Base-by-base conservation (phyloP, 2,888 invertebrate genomes). In the Brachynemurus nebulosus region DNA sequence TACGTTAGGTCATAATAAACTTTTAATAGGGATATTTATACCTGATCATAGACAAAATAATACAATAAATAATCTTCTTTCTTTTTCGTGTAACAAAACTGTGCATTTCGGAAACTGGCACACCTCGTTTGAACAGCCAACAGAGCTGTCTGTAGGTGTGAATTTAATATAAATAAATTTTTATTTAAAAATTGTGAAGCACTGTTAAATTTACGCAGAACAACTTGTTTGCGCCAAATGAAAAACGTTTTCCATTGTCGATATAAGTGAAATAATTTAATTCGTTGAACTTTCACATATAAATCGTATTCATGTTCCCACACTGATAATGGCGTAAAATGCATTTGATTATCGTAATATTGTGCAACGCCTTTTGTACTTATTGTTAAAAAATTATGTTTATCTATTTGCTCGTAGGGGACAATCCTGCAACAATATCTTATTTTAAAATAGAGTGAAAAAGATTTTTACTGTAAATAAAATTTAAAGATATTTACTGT, bases 261-360 rank as follows among this genome's bases (percentile, higher is more conserved):
- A 56, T 79, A 85, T 20, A 74, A 65, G 37, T 66, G 70, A 58
- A 85, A 84, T 38, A 76, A 74, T 51, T 74, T 78, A 37, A 84
- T 80, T 69, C 76, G 73, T 50, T 80, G 78, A n/a, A 91, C 68
- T 57, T 81, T 72, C 33, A 79, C 71, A 57, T 85, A 90, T 60
- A 78, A 78, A n/a, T 73, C 74, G 55, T 86, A 89, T 58, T 90
- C 89, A 46, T 76, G 75, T 58, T 86, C 83, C 89, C 89, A 91
- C 48, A 78, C 70, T 16, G 77, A 71, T 5, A 91, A 66, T 8
- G 80, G 74, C 0, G 86, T 86, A 57, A 86, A 90, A 11, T 77
- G 76, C 62, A 82, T 80, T 59, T 88, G 88, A 44, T 73, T 75
- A 11, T 71, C 60, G 42, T 67, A 74, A 59, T 76, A 80, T 54